phyloP scores from a whole-genome alignment of 1,140 invertebrate species.

The Drosophila parvula region DNA sequence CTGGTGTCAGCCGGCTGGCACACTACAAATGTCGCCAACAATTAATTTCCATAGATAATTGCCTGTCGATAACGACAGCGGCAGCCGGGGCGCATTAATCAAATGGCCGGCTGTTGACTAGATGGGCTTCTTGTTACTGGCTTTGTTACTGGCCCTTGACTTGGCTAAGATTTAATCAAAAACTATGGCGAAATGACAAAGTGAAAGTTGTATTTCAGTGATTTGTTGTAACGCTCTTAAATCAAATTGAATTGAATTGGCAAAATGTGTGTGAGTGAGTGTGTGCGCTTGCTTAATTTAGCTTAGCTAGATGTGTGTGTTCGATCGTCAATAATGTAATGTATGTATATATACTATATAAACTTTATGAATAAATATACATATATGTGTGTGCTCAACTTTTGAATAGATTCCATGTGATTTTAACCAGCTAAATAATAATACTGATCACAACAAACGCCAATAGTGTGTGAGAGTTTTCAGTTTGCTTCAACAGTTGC shows the following conservation, averaged over 20 bases:
- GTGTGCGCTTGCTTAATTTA: slow-evolving; percentile 46
- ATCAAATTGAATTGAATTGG: slow-evolving; percentile 69
- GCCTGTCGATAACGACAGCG: slow-evolving; percentile 65
- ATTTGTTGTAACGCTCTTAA: slow-evolving; percentile 71
- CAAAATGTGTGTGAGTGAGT: slow-evolving; percentile 39
- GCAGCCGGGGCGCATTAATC: slow-evolving; percentile 64
- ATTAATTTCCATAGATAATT: slow-evolving; percentile 77
- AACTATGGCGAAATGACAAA: slow-evolving; percentile 62
- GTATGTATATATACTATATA: slow-evolving; percentile 34
- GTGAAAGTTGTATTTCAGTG: slow-evolving; percentile 58
- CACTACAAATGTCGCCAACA: slow-evolving; percentile 58
- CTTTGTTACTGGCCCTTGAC: slow-evolving; percentile 6
- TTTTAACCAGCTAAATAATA: slow-evolving; percentile 74
- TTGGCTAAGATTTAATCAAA: slow-evolving; percentile 55
- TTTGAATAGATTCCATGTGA: slow-evolving; percentile 55
- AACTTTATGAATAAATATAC: slow-evolving; percentile 46
- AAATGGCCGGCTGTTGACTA: slow-evolving; percentile 50
- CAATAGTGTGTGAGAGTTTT: slow-evolving; percentile 57
- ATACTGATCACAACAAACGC: slow-evolving; percentile 76
- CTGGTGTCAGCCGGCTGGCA: slow-evolving; percentile 50
- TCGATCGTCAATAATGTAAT: slow-evolving; percentile 30
- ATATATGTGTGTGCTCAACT: slow-evolving; percentile 56
- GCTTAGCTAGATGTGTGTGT: slow-evolving; percentile 44
- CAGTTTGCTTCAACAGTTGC: slow-evolving; percentile 55
- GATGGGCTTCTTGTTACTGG: slow-evolving; percentile 10